phyloP scores from a whole-genome alignment of 1,140 invertebrate species.

The Cephus cinctus region DNA sequence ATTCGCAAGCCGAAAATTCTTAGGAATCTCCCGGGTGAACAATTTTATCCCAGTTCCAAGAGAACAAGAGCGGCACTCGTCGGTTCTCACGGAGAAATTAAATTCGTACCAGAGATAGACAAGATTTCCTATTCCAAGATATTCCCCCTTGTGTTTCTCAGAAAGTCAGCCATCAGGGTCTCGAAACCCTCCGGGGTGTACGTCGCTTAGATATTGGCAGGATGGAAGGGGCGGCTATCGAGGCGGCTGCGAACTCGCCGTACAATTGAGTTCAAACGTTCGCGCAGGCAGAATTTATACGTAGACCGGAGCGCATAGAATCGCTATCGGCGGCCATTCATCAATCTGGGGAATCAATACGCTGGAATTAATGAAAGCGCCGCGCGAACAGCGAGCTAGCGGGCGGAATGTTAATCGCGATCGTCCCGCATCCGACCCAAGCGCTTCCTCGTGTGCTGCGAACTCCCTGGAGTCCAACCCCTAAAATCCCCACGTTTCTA shows the following conservation, averaged over 20 bases:
- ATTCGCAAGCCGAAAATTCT: no score
- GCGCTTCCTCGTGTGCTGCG: conserved; percentile 44
- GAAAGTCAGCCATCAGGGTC: no score
- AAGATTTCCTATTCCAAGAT: no score
- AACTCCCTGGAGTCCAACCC: conserved; percentile 48
- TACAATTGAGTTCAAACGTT: conserved; percentile 46
- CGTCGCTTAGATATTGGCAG: no score
- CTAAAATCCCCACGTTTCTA: conserved; percentile 17
- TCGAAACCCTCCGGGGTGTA: no score
- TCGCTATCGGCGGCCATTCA: conserved; percentile 58
- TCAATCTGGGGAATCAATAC: conserved; percentile 58
- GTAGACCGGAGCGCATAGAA: conserved; percentile 46
- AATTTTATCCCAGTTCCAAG: no score
- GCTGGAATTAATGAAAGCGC: conserved; percentile 59
- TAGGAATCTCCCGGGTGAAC: no score
- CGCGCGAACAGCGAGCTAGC: conserved; percentile 57
- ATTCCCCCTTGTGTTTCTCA: no score
- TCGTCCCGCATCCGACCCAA: conserved; percentile 49
- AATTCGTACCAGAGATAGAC: neutral
- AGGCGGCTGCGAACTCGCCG: conserved; percentile 19
- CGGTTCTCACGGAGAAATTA: conserved; percentile 9
- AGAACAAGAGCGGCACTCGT: neutral
- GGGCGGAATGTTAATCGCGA: conserved; percentile 58
- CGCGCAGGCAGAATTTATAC: conserved; percentile 46
- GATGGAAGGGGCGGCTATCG: conserved; percentile 1